phyloP scores from a whole-genome alignment of 2,113 vertebrate genomes.

The Python bivittatus region DNA sequence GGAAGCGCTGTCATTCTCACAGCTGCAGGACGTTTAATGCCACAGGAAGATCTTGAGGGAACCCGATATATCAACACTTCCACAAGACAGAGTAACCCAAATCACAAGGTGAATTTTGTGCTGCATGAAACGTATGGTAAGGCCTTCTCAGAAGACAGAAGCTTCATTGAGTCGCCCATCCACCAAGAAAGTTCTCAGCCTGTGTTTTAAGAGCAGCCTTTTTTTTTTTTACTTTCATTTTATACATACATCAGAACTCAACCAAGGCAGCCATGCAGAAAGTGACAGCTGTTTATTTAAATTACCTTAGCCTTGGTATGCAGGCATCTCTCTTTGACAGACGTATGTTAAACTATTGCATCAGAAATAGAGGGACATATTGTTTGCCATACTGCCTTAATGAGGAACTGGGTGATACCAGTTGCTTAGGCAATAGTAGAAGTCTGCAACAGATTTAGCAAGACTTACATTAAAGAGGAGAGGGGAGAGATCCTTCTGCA shows the following conservation, averaged over 20 bases:
- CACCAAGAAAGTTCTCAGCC: conserved; percentile 17
- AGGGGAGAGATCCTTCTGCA: not conserved
- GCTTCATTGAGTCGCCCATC: conserved; percentile 22
- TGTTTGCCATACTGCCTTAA: conserved; percentile 65
- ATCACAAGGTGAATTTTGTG: not conserved
- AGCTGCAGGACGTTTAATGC: not conserved
- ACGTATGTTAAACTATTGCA: conserved; percentile 67
- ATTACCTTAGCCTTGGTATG: conserved; percentile 66
- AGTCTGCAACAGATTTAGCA: conserved; percentile 43
- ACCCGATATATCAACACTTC: not conserved
- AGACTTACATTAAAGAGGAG: not conserved
- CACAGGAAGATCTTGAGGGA: not conserved
- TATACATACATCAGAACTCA: conserved; percentile 68
- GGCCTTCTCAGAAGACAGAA: not conserved
- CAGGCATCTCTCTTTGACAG: conserved; percentile 67
- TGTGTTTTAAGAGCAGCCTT: conserved; percentile 13
- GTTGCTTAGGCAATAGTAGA: conserved; percentile 59
- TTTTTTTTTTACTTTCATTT: not conserved
- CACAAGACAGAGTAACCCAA: conserved; percentile 21
- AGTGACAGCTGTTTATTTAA: conserved; percentile 78
- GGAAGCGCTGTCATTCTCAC: not conserved
- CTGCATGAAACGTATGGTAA: conserved; percentile 17
- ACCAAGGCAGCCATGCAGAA: conserved; percentile 67
- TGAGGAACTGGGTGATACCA: conserved; percentile 58
- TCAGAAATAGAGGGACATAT: conserved; percentile 69